These are phyloP conservation scores for Aegithalos caudatus DNA, from an alignment of 2,113 vertebrate genomes.

Conservation along the genomic window DNA sequence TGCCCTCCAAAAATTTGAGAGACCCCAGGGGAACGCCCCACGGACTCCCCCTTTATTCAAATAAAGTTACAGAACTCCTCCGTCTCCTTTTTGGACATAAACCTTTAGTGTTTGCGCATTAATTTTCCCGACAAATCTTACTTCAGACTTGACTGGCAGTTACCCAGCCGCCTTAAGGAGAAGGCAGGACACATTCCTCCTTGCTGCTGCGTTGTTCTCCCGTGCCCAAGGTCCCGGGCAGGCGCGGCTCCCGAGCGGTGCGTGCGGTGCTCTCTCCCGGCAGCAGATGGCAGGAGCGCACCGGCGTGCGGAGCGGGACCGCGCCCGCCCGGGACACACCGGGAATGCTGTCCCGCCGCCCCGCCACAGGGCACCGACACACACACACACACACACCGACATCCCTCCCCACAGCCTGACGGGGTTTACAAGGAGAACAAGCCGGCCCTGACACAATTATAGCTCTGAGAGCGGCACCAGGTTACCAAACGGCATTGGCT, in stretches of 20 bases:
- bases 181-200: not conserved
- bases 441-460: not conserved
- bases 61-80: not conserved
- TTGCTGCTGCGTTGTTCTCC: no score
- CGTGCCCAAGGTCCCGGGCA: not conserved
- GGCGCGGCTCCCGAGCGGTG: accelerated
- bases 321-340: not conserved
- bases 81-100: not conserved
- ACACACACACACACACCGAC: not conserved
- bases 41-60: not conserved
- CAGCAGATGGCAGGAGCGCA: constrained; percentile 42
- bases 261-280: not conserved
- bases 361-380: not conserved
- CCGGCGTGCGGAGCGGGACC: not conserved
- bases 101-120: no score
- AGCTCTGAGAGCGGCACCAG: not conserved
- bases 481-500: not conserved
- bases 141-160: not conserved
- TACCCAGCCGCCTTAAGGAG: not conserved
- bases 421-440: not conserved
- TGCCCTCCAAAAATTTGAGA: not conserved
- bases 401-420: not conserved
- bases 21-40: not conserved
- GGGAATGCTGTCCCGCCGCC: not conserved
- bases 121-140: not conserved